Base-by-base conservation (phyloP, 2,797 vertebrate genomes). In the Adelosebastes latens region DNA sequence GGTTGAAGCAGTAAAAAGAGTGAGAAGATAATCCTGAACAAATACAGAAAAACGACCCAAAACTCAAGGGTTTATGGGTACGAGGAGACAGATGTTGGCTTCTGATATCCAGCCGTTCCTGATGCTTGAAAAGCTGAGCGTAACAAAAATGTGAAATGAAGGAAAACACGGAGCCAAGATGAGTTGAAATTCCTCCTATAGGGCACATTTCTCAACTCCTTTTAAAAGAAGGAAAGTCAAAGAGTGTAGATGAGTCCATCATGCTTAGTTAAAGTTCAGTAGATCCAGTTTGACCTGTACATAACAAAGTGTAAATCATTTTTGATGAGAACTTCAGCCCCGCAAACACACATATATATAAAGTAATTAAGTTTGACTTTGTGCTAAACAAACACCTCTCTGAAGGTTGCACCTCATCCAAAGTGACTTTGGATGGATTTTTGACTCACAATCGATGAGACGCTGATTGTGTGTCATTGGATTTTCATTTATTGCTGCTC, bases 41-140 rank as follows among this genome's bases (percentile, higher is more conserved):
- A 80, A 82, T 49, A 52, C 18, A 76, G 72, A 75, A 49, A 87
- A 86, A n/a, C 22, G 2, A 69, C 74, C 67, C 67, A 36, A 69
- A 75, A 79, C 64, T 62, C 59, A 7, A 14, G 77, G 72, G 55
- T 73, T 81, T 78, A 52, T 68, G 77, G 74, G 71, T 58, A 9
- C 2, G 3, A 55, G 60, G 56, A 84, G 85, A 72, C 87, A 85
- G 88, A 88, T 77, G 83, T 85, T 81, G 81, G 66, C 29, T 46
- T 80, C 66, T 63, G 81, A 62, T 80, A 73, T 65, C 60, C 55
- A 60, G 18, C 20, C 6, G 14, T 73, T 83, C 22, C 66, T 85
- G 69, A 18, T 29, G 62, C 82, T 68, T 69, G 72, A 80, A 85
- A 62, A 87, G 69, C 74, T 20, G 53, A 75, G 55, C 49, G 16